Base-by-base conservation (phyloP, 1,140 invertebrate species). In the Charaxes varanes region DNA sequence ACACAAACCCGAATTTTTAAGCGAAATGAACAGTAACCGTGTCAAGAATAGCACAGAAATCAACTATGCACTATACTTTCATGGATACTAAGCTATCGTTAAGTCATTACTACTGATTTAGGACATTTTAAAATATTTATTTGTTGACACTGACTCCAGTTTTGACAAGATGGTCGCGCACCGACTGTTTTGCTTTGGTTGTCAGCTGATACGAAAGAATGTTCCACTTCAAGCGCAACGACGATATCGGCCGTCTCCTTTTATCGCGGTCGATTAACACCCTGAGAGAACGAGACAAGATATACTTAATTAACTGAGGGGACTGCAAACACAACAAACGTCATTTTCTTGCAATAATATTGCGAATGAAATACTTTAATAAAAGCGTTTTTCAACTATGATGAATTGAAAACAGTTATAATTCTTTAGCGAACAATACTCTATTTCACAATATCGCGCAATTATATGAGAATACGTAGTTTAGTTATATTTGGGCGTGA, bases 151-250 rank as follows among this genome's bases (percentile, higher is more conserved):
- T 67, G 70, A 76, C 72, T 85, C 77, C 65, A 77, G 70, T 80
- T 85, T 84, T 84, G 83, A 85, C 83, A 84, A 84, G 81, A 84
- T 84, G 81, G 80, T 85, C 73, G 83, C 81, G 79, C 70, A 83
- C 84, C 80, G 73, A 84, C 81, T 85, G 84, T 85, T 85, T 85
- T 85, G 84, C 82, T 85, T 85, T 85, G 81, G 68, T 81, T 83
- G 82, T 85, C 84, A 85, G 84, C 84, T 85, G 81, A 85, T 85
- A 85, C 70, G 70, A 74, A 70, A 63, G 45, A 62, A 64, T 65
- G 63, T 62, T 78, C 43, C 51, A 55, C 43, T 76, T 68, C 41
- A 66, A 69, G 62, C 59, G 54, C 45, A 63, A 57, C 31, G 40
- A 36, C 47, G 51, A 40, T 42, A 48, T 53, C 23, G 11, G 36